A percentile compares a stretch with the other conserved stretches of the same genome.
Conservation (phyloP, 2,888 invertebrate genomes). For the Protophormia terraenovae region DNA sequence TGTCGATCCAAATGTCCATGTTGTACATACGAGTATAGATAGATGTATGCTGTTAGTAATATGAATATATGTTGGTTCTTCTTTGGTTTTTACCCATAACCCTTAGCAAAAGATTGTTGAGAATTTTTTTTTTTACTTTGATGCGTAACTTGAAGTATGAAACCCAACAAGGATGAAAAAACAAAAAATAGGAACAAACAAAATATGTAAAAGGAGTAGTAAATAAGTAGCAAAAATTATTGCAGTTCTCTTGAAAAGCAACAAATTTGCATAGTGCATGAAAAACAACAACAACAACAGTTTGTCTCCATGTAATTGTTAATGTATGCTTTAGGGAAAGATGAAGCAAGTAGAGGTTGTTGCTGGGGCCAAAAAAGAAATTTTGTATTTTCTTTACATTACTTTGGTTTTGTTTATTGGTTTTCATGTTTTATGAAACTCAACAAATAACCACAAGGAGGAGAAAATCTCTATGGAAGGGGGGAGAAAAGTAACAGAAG, state of each 20-base stretch:
- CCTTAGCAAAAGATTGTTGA: not conserved
- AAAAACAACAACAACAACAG: too few relatives aligned
- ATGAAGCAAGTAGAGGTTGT: not conserved
- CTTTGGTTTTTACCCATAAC: not conserved
- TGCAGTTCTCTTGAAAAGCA: conserved; percentile 8
- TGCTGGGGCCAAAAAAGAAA: conserved; percentile 16
- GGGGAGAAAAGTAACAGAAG: not conserved
- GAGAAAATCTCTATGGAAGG: not conserved
- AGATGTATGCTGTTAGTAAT: not conserved
- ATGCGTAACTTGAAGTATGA: conserved; percentile 26
- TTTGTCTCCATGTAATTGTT: conserved; percentile 18
- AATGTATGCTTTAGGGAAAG: not conserved
- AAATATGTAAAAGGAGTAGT: not conserved
- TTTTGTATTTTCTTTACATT: conserved; percentile 57
- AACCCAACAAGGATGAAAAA: conserved; percentile 2
- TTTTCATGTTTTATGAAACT: conserved; percentile 47
- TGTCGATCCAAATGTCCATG: not conserved
- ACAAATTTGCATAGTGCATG: not conserved
- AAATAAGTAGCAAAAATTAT: not conserved
- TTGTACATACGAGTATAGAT: not conserved
- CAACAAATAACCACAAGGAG: not conserved
- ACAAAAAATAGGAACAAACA: not conserved
- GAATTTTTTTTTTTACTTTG: conserved; percentile 27
- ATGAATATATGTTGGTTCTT: conserved; percentile 4
- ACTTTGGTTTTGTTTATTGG: conserved; percentile 62